These are phyloP conservation scores for Coremacera marginata DNA, from an alignment of 2,888 invertebrate genomes.

Conservation along the genomic window DNA sequence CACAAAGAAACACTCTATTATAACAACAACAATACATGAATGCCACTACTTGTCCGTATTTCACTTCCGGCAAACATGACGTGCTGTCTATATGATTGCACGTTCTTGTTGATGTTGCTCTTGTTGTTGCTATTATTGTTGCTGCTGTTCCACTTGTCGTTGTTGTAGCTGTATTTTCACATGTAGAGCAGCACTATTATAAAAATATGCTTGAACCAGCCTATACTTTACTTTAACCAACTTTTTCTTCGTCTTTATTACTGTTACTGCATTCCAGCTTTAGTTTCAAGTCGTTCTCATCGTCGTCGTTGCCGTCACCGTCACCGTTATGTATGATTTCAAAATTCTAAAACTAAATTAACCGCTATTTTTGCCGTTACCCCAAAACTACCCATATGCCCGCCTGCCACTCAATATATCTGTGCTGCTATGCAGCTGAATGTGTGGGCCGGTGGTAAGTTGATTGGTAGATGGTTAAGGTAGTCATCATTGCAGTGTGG, in stretches of 20 bases:
- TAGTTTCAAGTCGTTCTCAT: background rate
- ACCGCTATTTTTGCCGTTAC: background rate
- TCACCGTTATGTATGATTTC: slow-evolving; percentile 10
- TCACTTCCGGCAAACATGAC: slow-evolving; percentile 34
- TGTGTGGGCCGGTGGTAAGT: background rate
- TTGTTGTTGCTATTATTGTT: background rate
- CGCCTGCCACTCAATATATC: background rate
- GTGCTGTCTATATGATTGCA: slow-evolving; percentile 32
- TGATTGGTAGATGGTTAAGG: background rate
- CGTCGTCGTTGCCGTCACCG: background rate
- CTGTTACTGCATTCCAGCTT: too few relatives aligned
- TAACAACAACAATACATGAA: slow-evolving; percentile 19
- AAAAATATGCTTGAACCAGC: background rate
- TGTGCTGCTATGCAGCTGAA: background rate
- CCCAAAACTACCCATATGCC: background rate
- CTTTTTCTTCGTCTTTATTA: background rate
- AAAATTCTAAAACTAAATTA: slow-evolving; percentile 37
- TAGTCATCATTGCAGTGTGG: background rate
- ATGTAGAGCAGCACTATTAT: background rate
- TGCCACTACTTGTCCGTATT: slow-evolving; percentile 29
- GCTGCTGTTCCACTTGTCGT: background rate
- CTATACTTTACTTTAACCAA: background rate
- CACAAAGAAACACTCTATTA: background rate
- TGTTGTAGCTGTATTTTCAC: background rate
- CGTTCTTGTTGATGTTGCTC: background rate